Conservation (phyloP, 2,797 vertebrate species). For the Remorina albescens region DNA sequence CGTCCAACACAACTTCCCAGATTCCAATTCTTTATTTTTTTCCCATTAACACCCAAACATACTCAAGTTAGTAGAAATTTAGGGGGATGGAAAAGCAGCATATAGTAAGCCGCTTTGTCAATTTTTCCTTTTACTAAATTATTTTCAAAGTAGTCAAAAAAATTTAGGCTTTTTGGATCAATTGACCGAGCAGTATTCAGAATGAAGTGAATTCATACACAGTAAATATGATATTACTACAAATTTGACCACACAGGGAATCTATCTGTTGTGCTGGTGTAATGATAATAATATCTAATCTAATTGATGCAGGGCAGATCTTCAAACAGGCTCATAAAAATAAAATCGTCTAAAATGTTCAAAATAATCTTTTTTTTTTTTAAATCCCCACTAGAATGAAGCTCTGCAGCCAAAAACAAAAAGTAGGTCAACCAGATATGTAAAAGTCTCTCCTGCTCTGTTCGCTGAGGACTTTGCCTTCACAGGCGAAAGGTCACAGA, state of each 20-base stretch:
- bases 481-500: not conserved
- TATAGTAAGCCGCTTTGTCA: too few relatives aligned
- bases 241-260: not conserved
- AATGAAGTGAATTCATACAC: not conserved
- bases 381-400: slow-evolving; percentile 12
- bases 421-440: slow-evolving; percentile 68
- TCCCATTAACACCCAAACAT: not conserved
- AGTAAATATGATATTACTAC: not conserved
- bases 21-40: not conserved
- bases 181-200: not conserved
- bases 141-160: not conserved
- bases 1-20: not conserved
- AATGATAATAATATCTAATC: slow-evolving; percentile 4
- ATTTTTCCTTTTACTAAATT: too few relatives aligned
- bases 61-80: not conserved
- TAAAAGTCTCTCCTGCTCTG: slow-evolving; percentile 30
- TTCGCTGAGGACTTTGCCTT: too few relatives aligned
- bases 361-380: slow-evolving; percentile 11
- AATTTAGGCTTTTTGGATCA: not conserved
- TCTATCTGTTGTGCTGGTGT: too few relatives aligned
- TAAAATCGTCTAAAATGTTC: slow-evolving; percentile 45
- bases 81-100: not conserved
- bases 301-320: not conserved
- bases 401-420: slow-evolving; percentile 51
- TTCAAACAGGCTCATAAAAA: slow-evolving; percentile 26